Conservation (phyloP, 2,797 vertebrate species). For the Valencia hispanica region DNA sequence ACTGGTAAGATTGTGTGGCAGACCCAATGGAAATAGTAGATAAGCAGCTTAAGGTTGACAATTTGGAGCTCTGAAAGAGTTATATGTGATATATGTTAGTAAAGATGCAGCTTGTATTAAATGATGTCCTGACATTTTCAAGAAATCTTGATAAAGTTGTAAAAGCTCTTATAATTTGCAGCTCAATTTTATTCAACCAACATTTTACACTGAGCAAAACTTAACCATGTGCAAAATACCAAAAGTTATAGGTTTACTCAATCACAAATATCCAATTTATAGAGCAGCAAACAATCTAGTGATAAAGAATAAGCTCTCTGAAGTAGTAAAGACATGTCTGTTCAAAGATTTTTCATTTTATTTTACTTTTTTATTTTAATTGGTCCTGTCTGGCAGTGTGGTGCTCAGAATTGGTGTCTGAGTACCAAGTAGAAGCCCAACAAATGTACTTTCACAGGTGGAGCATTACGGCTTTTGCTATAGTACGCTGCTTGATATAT, state of each 20-base stretch:
- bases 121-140: slow-evolving; percentile 45
- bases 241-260: background rate
- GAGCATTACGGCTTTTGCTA: too few species aligned
- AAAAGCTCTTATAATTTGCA: slow-evolving; percentile 32
- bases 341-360: too few species aligned
- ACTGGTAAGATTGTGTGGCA: slow-evolving; percentile 3
- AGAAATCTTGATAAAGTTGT: slow-evolving; percentile 31
- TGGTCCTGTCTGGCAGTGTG: too few species aligned
- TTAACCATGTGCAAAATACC: background rate
- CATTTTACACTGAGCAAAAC: background rate
- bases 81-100: slow-evolving; percentile 40
- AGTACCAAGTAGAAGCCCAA: too few species aligned
- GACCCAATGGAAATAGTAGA: slow-evolving; percentile 35
- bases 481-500: too few species aligned
- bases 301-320: background rate
- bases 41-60: slow-evolving; percentile 56
- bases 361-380: too few species aligned
- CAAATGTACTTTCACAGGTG: too few species aligned
- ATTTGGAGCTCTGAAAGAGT: slow-evolving; percentile 50
- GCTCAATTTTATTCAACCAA: slow-evolving; percentile 14
- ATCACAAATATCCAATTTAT: background rate
- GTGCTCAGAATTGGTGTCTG: too few species aligned
- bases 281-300: too few species aligned
- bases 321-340: background rate
- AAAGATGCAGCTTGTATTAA: slow-evolving; percentile 42